phyloP scores from a whole-genome alignment of 2,888 invertebrate species.

The Drosophila atripex region DNA sequence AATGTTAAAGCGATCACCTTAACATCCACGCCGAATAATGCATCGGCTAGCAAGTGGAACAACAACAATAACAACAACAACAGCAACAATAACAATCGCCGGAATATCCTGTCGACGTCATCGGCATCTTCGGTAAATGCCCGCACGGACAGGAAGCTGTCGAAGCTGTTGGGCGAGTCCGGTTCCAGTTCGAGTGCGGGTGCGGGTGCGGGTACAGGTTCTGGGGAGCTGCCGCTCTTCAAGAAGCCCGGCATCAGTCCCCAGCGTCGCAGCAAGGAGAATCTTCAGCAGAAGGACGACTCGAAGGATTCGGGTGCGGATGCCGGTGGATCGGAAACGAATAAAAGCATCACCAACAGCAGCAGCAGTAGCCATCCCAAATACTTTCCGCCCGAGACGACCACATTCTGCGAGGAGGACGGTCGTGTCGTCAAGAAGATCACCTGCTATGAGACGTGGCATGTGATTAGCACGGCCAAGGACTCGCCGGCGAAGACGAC shows the following conservation, averaged over 20 bases:
- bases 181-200: neutral
- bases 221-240: constrained; percentile 48
- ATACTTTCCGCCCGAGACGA: constrained; percentile 79
- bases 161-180: constrained; percentile 51
- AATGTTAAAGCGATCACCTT: neutral
- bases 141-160: constrained; percentile 47
- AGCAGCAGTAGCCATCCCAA: constrained; percentile 21
- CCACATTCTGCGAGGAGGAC: constrained; percentile 80
- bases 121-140: constrained; percentile 24
- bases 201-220: constrained; percentile 1
- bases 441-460: constrained; percentile 84
- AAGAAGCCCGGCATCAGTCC: constrained; percentile 58
- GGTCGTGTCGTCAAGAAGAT: constrained; percentile 83
- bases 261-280: constrained; percentile 63
- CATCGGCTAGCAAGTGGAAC: constrained; percentile 16
- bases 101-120: constrained; percentile 51
- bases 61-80: constrained; percentile 17
- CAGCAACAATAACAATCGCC: constrained; percentile 33
- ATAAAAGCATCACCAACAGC: neutral
- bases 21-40: neutral
- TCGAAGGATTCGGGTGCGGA: constrained; percentile 4
- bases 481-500: constrained; percentile 52
- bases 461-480: constrained; percentile 81
- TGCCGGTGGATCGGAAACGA: neutral
- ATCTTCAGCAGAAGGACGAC: constrained; percentile 32